These are phyloP conservation scores for Mus musculus DNA, from an alignment of 2,113 vertebrate species.

Conservation along the genomic window DNA sequence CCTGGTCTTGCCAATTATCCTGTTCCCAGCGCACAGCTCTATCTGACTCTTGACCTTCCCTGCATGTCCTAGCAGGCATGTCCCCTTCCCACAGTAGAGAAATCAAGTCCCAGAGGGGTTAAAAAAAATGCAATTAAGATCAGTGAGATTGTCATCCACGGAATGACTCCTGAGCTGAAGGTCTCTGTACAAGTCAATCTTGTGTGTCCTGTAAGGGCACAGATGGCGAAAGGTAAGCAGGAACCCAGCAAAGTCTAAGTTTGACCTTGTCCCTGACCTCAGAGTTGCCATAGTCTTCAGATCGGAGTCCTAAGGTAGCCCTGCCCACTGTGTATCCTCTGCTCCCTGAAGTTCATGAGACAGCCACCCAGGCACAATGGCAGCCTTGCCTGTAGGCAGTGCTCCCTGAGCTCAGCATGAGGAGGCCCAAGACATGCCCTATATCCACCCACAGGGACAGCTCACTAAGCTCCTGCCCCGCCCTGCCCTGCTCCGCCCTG, in stretches of 20 bases:
- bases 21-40: rapidly evolving
- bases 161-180: no score
- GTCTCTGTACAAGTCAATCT: background rate
- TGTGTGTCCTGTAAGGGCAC: background rate
- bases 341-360: rapidly evolving
- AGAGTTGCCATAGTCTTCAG: background rate
- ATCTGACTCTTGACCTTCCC: background rate
- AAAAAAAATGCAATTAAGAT: background rate
- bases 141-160: background rate
- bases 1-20: background rate
- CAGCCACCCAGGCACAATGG: rapidly evolving
- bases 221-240: rapidly evolving
- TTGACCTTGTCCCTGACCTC: background rate
- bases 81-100: background rate
- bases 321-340: rapidly evolving
- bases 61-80: background rate
- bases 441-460: no score
- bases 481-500: background rate
- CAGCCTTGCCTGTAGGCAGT: rapidly evolving
- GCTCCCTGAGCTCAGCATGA: rapidly evolving
- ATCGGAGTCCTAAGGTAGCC: rapidly evolving
- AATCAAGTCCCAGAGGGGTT: background rate
- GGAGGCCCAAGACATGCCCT: background rate
- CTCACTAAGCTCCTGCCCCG: background rate
- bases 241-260: background rate